phyloP scores from a whole-genome alignment of 2,888 invertebrate species.

The Embidobia sp. region DNA sequence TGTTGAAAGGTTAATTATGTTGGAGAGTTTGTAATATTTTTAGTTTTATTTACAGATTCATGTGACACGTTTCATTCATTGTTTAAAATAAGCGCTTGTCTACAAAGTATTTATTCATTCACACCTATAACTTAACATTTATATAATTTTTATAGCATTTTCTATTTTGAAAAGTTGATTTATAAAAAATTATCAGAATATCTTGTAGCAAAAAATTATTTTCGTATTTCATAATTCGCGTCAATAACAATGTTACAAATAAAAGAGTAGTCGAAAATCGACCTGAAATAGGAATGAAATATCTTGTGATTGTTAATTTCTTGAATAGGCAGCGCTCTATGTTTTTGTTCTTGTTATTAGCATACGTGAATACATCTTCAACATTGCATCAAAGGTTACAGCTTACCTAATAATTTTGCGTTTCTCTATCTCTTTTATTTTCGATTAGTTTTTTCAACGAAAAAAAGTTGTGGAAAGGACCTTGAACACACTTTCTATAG shows the following conservation, averaged over 20 bases:
- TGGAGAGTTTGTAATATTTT: constrained; percentile 30
- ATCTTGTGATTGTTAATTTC: constrained; percentile 28
- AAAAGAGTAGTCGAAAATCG: not conserved
- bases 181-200: too few species aligned
- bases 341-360: constrained; percentile 19
- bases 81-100: constrained; percentile 18
- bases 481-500: constrained; percentile 52
- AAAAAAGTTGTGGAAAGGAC: constrained; percentile 27
- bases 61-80: not conserved
- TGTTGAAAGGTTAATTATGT: constrained; percentile 36
- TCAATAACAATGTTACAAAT: too few species aligned
- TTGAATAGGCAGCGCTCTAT: constrained; percentile 1
- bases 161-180: too few species aligned
- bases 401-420: constrained; percentile 43
- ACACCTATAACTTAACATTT: too few species aligned
- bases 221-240: too few species aligned
- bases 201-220: too few species aligned
- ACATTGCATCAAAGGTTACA: constrained; percentile 53
- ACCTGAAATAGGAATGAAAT: not conserved
- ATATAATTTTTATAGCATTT: too few species aligned
- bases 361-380: constrained; percentile 42
- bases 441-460: constrained; percentile 29
- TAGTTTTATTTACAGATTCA: constrained; percentile 26
- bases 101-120: not conserved
- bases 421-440: constrained; percentile 12